Base-by-base conservation (phyloP, 2,113 vertebrate species). In the Onychostoma macrolepis region DNA sequence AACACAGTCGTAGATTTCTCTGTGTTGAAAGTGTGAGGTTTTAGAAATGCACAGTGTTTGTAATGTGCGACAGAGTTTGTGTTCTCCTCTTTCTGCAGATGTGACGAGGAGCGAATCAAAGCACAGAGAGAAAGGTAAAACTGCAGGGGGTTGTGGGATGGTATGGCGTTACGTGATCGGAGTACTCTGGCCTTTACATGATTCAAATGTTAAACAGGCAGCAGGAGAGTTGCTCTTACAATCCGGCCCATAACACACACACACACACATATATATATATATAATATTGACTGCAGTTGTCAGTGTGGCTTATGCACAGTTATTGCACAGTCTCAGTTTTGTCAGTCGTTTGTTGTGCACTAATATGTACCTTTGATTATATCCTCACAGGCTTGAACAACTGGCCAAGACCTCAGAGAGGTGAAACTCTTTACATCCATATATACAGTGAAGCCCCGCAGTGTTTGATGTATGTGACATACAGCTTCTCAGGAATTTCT, bases 91-190 rank as follows among this genome's bases (percentile, higher is more conserved):
- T 69, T 28, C 91, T 90, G 38, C 87, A 99, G 98, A 71, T 99
- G 95, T 0, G 97, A 99, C 48, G 96, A 99, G 4, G 97, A 98
- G 90, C 96, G 97, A 90, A 93, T 96, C 77, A 96, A 94, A 92
- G 93, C 94, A 56, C 96, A 96, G 33, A 97, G 91, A 87, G 96
- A 97, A 92, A 97, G 96, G 98, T 98, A 88, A 89, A 77, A 80
- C 84, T 41, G 63, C 75, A 85, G 43, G 38, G 90, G 33, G 7
- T 33, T 13, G 28, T 71, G 61, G 21, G 75, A 41, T 79, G 50
- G 87, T 10, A 79, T 71, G 28, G 26, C 7, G 26, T 61, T 50
- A 61, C 24, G 8, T 76, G 63, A 24, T 80, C 67, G 58, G 79
- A 87, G 61, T 79, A 67, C 50, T 81, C 24, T 87, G 83, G 72